phyloP scores from a whole-genome alignment of 1,140 invertebrate species.

The Bombus turneri region DNA sequence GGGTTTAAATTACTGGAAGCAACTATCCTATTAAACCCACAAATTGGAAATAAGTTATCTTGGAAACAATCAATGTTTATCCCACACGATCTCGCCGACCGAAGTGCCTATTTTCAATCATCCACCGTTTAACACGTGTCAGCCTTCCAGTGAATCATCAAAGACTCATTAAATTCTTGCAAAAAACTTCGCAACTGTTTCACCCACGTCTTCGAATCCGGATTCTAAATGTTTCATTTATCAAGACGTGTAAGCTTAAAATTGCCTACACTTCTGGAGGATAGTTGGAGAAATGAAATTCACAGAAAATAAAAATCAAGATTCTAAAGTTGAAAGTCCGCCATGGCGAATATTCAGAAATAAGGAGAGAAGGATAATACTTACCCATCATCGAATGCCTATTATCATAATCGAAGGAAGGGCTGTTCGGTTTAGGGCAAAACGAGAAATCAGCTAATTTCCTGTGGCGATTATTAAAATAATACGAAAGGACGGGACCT shows the following conservation, averaged over 20 bases:
- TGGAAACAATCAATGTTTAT: conserved; percentile 8
- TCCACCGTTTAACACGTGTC: conserved; percentile 18
- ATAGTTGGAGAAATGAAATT: too few species aligned
- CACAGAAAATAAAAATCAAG: too few species aligned
- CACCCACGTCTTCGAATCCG: neutral
- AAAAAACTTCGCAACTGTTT: neutral
- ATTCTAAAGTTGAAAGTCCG: too few species aligned
- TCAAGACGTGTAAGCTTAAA: neutral
- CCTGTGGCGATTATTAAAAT: conserved; percentile 34
- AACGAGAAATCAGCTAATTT: conserved; percentile 18
- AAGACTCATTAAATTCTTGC: neutral
- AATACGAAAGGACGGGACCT: conserved; percentile 41
- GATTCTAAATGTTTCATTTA: neutral
- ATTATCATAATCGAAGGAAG: too few species aligned
- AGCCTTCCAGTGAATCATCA: conserved; percentile 18
- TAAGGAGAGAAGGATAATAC: too few species aligned
- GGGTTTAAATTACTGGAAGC: neutral
- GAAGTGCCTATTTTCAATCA: neutral
- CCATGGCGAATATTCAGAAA: too few species aligned
- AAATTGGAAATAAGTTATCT: neutral
- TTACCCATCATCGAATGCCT: too few species aligned
- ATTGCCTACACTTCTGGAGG: neutral
- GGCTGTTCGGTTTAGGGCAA: too few species aligned
- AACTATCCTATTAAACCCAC: neutral
- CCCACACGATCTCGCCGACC: conserved; percentile 9